Evolutionary conservation across 2,113 vertebrate genomes (phyloP).

Genomic region (Ursus arctos): DNA sequence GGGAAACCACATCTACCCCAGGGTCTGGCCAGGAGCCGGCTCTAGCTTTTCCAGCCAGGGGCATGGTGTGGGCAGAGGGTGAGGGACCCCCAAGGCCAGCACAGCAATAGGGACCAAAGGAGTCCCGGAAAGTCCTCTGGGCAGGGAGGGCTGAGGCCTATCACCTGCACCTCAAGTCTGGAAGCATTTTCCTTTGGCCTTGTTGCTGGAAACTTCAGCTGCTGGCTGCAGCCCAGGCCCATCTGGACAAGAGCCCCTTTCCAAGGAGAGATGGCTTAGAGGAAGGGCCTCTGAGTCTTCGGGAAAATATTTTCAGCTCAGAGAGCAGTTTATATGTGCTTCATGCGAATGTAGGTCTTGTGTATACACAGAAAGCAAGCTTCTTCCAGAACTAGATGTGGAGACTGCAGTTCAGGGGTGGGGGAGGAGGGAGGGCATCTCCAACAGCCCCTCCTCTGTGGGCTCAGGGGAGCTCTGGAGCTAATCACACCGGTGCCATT

Average conservation of each 20-base stretch:
- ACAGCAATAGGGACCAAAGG: slow-evolving; percentile 64
- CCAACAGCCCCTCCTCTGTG: not conserved
- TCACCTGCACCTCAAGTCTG: not conserved
- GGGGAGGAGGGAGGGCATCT: no score
- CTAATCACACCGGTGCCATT: not conserved
- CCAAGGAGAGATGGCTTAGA: not conserved
- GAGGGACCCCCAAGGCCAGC: slow-evolving; percentile 55
- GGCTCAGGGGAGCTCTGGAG: not conserved
- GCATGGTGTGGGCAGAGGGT: accelerated
- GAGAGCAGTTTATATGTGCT: not conserved
- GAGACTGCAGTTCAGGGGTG: not conserved
- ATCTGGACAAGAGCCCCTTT: slow-evolving; percentile 38
- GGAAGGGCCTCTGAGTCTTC: not conserved
- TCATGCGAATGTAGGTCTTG: not conserved
- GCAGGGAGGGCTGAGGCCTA: not conserved
- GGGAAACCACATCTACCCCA: not conserved
- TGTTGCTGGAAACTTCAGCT: slow-evolving; percentile 67
- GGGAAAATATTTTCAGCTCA: not conserved
- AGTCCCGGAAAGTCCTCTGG: slow-evolving; percentile 69
- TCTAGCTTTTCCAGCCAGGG: accelerated
- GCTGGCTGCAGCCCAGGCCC: slow-evolving; percentile 52
- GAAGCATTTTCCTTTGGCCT: slow-evolving; percentile 55
- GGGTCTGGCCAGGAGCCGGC: not conserved
- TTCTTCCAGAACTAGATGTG: not conserved
- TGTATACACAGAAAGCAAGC: not conserved